Evolutionary conservation across 2,888 invertebrate species (phyloP), one percentile per base, ranked within the genome.

Genomic region (Andrena marginata): DNA sequence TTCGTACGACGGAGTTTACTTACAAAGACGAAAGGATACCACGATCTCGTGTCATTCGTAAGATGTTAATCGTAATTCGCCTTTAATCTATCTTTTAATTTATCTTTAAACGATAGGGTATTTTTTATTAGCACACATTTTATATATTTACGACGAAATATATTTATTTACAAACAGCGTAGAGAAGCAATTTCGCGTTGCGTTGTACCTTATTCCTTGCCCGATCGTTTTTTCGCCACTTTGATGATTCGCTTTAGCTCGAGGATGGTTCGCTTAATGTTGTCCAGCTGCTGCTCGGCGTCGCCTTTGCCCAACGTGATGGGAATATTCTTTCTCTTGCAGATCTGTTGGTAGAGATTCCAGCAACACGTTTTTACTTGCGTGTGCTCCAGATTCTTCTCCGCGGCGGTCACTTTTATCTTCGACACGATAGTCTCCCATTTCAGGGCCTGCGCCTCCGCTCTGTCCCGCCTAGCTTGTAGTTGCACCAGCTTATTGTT

Each of bases 261-360:
- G 5, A 95, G 89, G 79, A 96, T 91, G 0, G 96, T 96, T 23
- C 95, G 92, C 94, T 96, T 96, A 60, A 96, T 95, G 62, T 95
- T 95, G 56, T 96, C 94, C 64, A 96, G 93, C 90, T 96, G 96
- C 79, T 95, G 95, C 89, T 96, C 96, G 54, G 96, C 94, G 90
- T 96, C 95, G 0, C 94, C 89, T 8, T 92, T 92, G n/a, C 93
- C 92, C 2, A 95, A 93, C 81, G 93, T 92, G 0, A 87, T 54
- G 31, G 91, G 84, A 20, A 91, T 72, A 62, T 95, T 95, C 90
- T 96, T 96, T 81, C 96, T 95, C 85, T 94, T 94, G 92, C 96
- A 96, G 85, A 96, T 96, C 93, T 96, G 96, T 68, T 95, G 94
- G 93, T 96, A 96, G 16, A 96, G 94, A 81, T 95, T 95, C 96